phyloP scores from a whole-genome alignment of 2,888 invertebrate genomes.

The Andrena chrysosceles region DNA sequence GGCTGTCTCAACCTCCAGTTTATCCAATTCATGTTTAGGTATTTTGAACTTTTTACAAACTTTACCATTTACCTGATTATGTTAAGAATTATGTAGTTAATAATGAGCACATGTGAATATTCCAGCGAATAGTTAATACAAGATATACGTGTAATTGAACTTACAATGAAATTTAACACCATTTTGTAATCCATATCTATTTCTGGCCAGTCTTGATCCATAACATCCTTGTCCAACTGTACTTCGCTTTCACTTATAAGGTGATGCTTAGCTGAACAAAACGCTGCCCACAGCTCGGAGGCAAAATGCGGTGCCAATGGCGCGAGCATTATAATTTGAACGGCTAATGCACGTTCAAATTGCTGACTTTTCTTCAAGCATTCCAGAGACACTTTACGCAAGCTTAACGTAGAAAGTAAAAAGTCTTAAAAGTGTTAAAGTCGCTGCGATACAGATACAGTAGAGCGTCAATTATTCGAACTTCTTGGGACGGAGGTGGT shows the following conservation, averaged over 20 bases:
- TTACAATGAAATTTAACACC: constrained; percentile 89
- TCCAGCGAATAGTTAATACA: constrained; percentile 9
- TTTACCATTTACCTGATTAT: constrained; percentile 85
- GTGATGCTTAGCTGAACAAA: constrained; percentile 88
- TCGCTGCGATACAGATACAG: background rate
- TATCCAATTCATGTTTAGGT: constrained; percentile 85
- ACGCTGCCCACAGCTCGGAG: constrained; percentile 95
- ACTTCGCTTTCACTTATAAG: constrained; percentile 85
- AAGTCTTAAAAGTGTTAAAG: background rate
- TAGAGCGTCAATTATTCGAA: no score
- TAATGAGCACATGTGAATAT: constrained; percentile 10
- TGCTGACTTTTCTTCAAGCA: constrained; percentile 89
- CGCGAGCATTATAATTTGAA: constrained; percentile 93
- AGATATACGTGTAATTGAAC: constrained; percentile 64
- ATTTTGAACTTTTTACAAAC: constrained; percentile 86
- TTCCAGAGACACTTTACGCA: constrained; percentile 86
- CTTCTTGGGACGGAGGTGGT: no score
- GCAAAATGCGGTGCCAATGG: constrained; percentile 97
- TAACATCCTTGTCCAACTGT: constrained; percentile 89
- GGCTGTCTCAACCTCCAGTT: constrained; percentile 86
- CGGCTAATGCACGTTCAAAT: constrained; percentile 92
- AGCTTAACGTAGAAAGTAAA: constrained; percentile 62
- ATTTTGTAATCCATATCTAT: constrained; percentile 90
- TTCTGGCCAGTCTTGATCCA: constrained; percentile 92
- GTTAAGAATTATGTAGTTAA: constrained; percentile 1